Evolutionary conservation across 1,140 invertebrate genomes (phyloP).

Genomic region (Gryon sp.): DNA sequence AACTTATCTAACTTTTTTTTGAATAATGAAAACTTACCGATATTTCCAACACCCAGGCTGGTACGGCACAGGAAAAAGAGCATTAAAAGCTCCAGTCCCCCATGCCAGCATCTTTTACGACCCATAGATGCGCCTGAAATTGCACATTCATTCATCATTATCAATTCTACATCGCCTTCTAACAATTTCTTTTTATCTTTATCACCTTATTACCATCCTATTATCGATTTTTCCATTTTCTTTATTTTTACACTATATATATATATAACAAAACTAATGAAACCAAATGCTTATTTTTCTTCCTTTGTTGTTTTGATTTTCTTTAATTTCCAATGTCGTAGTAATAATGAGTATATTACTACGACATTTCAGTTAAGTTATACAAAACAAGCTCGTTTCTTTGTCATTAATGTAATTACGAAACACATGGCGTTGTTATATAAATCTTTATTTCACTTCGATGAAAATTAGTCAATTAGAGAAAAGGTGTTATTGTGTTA

Average conservation of each 20-base stretch:
- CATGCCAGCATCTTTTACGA: constrained; percentile 73
- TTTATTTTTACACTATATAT: background rate
- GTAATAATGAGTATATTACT: constrained; percentile 44
- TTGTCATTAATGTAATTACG: background rate
- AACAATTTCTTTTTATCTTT: constrained; percentile 7
- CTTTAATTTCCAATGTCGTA: background rate
- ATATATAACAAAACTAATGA: background rate
- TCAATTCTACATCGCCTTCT: constrained; percentile 10
- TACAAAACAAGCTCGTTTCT: constrained; percentile 21
- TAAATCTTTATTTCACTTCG: constrained; percentile 37
- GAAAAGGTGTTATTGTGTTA: too few species aligned
- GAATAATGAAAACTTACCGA: constrained; percentile 68
- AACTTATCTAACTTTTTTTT: too few species aligned
- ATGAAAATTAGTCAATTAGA: constrained; percentile 5
- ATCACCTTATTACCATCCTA: background rate
- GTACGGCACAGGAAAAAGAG: constrained; percentile 69
- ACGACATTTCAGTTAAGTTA: constrained; percentile 33
- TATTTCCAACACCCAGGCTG: constrained; percentile 70
- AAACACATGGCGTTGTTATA: constrained; percentile 39
- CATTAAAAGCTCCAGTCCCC: constrained; percentile 70
- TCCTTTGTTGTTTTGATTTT: background rate
- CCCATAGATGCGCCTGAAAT: constrained; percentile 74
- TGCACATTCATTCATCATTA: constrained; percentile 52
- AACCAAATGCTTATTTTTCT: constrained; percentile 5
- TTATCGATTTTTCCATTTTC: background rate